Conservation (phyloP, 2,113 vertebrate species). For the Campylorhamphus procurvoides region DNA sequence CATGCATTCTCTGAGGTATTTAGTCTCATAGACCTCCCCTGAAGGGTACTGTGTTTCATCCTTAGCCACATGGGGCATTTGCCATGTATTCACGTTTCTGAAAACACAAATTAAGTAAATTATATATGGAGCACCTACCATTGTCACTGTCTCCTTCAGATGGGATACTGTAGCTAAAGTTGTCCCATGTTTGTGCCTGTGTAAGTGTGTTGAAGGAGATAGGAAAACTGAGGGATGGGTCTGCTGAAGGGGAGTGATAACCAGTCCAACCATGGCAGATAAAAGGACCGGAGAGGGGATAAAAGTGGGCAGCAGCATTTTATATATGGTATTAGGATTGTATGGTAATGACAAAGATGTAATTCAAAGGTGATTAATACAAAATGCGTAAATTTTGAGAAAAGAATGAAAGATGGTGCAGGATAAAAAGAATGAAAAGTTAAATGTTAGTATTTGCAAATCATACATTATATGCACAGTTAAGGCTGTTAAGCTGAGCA, state of each 20-base stretch:
- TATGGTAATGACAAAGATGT: slow-evolving; percentile 70
- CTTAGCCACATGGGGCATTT: not conserved
- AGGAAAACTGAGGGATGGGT: slow-evolving; percentile 87
- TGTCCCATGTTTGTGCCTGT: slow-evolving; percentile 89
- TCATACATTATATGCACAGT: slow-evolving; percentile 75
- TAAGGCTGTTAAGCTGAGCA: slow-evolving; percentile 61
- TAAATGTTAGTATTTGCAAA: slow-evolving; percentile 82
- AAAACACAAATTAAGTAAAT: slow-evolving; percentile 46
- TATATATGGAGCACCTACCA: slow-evolving; percentile 84
- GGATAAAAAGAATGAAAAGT: slow-evolving; percentile 80
- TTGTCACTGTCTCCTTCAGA: slow-evolving; percentile 84
- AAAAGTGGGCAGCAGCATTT: slow-evolving; percentile 70
- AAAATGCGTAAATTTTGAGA: slow-evolving; percentile 65
- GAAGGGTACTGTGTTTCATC: not conserved
- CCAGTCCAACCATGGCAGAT: slow-evolving; percentile 62
- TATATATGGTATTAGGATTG: slow-evolving; percentile 64
- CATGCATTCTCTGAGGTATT: not conserved
- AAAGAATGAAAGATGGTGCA: slow-evolving; percentile 72
- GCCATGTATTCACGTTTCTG: not conserved
- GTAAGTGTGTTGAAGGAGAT: slow-evolving; percentile 89
- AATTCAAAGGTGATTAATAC: slow-evolving; percentile 69
- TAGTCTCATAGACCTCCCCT: not conserved
- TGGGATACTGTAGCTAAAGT: slow-evolving; percentile 84
- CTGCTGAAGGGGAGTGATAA: slow-evolving; percentile 77
- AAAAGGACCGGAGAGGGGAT: slow-evolving; percentile 54